Conservation (phyloP, 2,888 invertebrate genomes). For the Cephus nigrinus region DNA sequence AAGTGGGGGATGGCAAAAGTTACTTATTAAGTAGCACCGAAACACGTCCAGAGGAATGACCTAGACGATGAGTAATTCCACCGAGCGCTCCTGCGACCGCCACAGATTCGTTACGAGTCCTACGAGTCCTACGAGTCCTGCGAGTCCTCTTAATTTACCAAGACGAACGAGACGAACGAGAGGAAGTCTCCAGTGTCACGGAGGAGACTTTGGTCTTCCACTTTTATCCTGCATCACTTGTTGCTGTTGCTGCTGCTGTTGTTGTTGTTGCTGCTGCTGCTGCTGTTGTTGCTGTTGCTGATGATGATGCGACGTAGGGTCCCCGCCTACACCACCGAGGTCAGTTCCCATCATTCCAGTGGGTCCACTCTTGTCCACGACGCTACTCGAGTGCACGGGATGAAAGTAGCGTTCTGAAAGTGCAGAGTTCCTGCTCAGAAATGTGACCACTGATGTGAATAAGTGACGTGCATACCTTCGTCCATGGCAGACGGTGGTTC, state of each 20-base stretch:
- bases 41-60: too few relatives aligned
- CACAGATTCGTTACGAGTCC: neutral
- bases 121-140: neutral
- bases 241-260: constrained; percentile 44
- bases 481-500: constrained; percentile 62
- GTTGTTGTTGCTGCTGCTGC: constrained; percentile 19
- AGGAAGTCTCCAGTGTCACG: constrained; percentile 59
- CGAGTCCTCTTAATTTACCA: too few relatives aligned
- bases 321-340: constrained; percentile 56
- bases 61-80: neutral
- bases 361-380: constrained; percentile 67
- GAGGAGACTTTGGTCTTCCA: constrained; percentile 62
- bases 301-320: constrained; percentile 58
- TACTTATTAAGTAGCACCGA: too few relatives aligned
- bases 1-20: too few relatives aligned
- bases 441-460: neutral
- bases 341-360: constrained; percentile 55
- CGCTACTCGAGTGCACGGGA: constrained; percentile 69
- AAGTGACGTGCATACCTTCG: constrained; percentile 51
- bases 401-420: constrained; percentile 70
- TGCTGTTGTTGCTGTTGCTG: constrained; percentile 42
- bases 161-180: constrained; percentile 9
- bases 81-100: neutral
- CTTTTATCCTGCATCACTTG: constrained; percentile 63
- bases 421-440: neutral